Conservation (phyloP, 2,888 invertebrate genomes). For the Acanthococcus lagerstroemiae region DNA sequence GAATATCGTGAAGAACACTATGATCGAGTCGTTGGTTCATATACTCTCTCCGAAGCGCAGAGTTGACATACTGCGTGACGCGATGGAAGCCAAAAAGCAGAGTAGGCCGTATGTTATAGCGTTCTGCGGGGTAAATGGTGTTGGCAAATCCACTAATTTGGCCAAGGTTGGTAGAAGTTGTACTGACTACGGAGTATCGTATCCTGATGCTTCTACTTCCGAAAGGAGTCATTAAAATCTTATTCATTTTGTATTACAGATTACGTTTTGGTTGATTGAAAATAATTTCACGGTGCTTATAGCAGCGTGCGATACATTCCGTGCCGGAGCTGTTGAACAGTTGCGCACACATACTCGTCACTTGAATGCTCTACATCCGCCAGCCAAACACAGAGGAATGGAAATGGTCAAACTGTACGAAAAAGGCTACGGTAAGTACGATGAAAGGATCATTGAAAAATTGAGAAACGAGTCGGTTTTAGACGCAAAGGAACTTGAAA, state of each 20-base stretch:
- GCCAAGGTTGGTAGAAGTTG: constrained; percentile 57
- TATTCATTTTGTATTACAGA: constrained; percentile 43
- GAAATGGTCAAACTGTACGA: constrained; percentile 92
- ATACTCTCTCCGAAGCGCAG: constrained; percentile 90
- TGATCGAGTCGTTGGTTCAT: constrained; percentile 84
- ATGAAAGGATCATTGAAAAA: too few species aligned
- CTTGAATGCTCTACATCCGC: constrained; percentile 86
- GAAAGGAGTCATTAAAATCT: too few species aligned
- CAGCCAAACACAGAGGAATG: constrained; percentile 55
- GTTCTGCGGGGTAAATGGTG: constrained; percentile 98
- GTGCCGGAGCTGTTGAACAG: constrained; percentile 98
- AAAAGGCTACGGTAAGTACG: constrained; percentile 76
- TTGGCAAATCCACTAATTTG: constrained; percentile 96
- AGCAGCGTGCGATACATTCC: constrained; percentile 98
- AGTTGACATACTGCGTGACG: constrained; percentile 92
- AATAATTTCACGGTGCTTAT: constrained; percentile 92
- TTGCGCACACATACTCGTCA: constrained; percentile 87
- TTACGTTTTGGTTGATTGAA: constrained; percentile 98
- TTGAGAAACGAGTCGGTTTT: too few species aligned
- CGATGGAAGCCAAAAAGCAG: constrained; percentile 71
- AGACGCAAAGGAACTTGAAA: too few species aligned
- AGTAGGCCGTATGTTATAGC: constrained; percentile 88
- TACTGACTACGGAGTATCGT: neutral
- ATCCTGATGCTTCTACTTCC: too few species aligned
- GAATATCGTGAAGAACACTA: constrained; percentile 70